phyloP scores from a whole-genome alignment of 2,888 invertebrate genomes.

The Xanthorhoe spadicearia region DNA sequence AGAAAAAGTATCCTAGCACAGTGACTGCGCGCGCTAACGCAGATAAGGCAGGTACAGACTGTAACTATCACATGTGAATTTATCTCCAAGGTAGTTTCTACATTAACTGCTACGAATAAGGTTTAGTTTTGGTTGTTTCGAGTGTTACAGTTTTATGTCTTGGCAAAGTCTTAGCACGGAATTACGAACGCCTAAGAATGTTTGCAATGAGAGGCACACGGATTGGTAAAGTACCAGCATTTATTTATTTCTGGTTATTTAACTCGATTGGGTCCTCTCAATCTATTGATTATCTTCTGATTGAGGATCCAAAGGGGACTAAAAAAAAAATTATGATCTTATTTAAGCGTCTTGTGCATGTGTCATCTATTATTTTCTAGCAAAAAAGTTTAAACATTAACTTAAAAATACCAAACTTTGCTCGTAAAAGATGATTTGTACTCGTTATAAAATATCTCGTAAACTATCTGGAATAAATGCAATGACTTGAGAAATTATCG shows the following conservation, averaged over 20 bases:
- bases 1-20: conserved; percentile 44
- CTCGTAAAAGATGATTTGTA: too few relatives aligned
- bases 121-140: conserved; percentile 17
- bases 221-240: conserved; percentile 26
- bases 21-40: conserved; percentile 38
- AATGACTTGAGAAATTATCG: conserved; percentile 55
- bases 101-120: conserved; percentile 4
- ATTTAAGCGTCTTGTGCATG: too few relatives aligned
- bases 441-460: too few relatives aligned
- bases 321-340: too few relatives aligned
- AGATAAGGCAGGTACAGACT: conserved; percentile 37
- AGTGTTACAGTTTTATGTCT: conserved; percentile 48
- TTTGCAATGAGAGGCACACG: conserved; percentile 33
- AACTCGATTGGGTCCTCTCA: too few relatives aligned
- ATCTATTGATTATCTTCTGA: too few relatives aligned
- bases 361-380: too few relatives aligned
- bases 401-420: too few relatives aligned
- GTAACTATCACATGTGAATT: conserved; percentile 20
- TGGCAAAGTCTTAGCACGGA: conserved; percentile 44
- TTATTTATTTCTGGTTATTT: not conserved
- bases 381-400: too few relatives aligned
- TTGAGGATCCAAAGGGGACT: too few relatives aligned
- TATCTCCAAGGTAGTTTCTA: conserved; percentile 9
- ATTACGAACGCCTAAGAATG: conserved; percentile 56
- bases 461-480: too few relatives aligned